phyloP scores from a whole-genome alignment of 2,888 invertebrate species.

The Strigamia crassipes region DNA sequence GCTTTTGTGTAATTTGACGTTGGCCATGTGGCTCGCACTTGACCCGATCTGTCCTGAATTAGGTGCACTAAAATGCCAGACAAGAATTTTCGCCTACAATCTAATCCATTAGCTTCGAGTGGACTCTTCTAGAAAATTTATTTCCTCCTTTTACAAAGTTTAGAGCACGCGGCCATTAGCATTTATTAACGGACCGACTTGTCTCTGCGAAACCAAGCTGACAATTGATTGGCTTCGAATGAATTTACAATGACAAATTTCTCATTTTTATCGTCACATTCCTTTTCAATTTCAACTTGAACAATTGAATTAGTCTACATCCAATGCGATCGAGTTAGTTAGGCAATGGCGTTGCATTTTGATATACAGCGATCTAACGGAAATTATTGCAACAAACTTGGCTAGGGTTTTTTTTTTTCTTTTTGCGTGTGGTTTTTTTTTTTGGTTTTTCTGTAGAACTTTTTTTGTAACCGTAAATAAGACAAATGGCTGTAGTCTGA shows the following conservation, averaged over 20 bases:
- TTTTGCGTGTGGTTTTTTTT: no score
- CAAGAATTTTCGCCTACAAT: conserved; percentile 18
- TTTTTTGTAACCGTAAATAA: no score
- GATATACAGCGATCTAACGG: no score
- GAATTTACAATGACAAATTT: no score
- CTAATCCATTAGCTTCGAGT: conserved; percentile 28
- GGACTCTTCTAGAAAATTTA: conserved; percentile 28
- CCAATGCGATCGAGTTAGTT: no score
- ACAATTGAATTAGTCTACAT: no score
- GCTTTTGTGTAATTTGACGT: conserved; percentile 32
- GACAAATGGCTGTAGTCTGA: neutral
- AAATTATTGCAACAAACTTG: no score
- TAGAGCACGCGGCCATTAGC: neutral
- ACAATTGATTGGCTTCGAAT: neutral
- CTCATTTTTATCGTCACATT: no score
- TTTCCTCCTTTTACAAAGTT: conserved; percentile 24
- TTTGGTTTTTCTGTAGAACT: no score
- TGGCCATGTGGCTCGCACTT: conserved; percentile 18
- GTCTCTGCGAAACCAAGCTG: neutral
- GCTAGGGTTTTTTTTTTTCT: no score
- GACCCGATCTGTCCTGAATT: conserved; percentile 24
- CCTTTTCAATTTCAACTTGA: no score
- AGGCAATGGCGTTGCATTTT: no score
- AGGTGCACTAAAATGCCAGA: conserved; percentile 31
- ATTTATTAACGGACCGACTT: neutral